Evolutionary conservation across 2,113 vertebrate genomes (phyloP).

Genomic region (Cinclus mexicanus): DNA sequence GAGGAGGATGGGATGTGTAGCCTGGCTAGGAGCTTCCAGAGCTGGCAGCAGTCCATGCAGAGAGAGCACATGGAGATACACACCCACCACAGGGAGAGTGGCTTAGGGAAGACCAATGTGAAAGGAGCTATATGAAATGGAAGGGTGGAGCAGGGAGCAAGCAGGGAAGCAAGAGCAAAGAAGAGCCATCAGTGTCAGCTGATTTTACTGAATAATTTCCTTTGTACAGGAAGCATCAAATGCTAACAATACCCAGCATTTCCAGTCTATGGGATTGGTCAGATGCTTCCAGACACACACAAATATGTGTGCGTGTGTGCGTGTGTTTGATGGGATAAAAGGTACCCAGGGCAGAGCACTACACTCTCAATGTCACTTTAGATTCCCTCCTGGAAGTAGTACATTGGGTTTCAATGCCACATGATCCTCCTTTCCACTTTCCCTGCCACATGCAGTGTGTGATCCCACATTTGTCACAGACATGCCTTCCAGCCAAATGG

Average conservation of each 20-base stretch:
- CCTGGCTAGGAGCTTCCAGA: background rate
- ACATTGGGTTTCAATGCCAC: background rate
- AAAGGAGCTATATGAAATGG: background rate
- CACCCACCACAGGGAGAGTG: background rate
- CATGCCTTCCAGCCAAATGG: fast-evolving
- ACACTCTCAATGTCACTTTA: background rate
- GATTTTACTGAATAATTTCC: background rate
- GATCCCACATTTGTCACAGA: background rate
- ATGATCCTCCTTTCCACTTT: background rate
- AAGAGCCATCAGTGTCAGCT: background rate
- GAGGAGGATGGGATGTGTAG: background rate
- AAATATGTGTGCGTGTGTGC: fast-evolving
- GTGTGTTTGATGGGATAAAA: background rate
- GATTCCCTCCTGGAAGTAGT: background rate
- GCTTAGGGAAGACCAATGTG: background rate
- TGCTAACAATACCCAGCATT: background rate
- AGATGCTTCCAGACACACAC: background rate
- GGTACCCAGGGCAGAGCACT: background rate
- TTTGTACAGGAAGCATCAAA: background rate
- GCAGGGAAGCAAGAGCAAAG: background rate
- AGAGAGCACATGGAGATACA: background rate
- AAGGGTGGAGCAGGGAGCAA: background rate
- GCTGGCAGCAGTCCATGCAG: background rate
- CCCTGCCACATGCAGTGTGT: background rate
- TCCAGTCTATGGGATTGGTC: background rate